Percentiles rank a stretch among this genome's conserved stretches.
phyloP scores from a whole-genome alignment of 2,113 vertebrate species.

The Pseudorhombus dupliciocellatus region DNA sequence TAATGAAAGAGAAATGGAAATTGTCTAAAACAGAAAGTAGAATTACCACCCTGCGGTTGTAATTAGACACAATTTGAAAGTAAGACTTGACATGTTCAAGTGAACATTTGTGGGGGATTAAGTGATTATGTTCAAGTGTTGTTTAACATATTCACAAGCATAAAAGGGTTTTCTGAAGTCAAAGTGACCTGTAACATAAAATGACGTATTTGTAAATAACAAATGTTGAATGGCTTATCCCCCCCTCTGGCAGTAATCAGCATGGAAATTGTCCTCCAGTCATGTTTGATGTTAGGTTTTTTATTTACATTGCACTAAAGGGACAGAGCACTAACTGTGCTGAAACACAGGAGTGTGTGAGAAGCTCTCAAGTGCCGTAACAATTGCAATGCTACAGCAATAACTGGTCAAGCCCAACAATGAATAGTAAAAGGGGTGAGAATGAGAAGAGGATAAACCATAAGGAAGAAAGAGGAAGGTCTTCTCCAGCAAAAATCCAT shows the following conservation, averaged over 20 bases:
- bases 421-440: slow-evolving; percentile 22
- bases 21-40: too few species aligned
- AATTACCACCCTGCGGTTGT: too few species aligned
- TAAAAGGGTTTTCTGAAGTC: too few species aligned
- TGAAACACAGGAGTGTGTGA: slow-evolving; percentile 13
- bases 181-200: too few species aligned
- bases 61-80: too few species aligned
- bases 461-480: neutral
- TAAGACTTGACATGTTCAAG: too few species aligned
- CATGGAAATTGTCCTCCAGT: slow-evolving; percentile 4
- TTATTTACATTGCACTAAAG: neutral
- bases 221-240: neutral
- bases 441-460: neutral
- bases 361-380: slow-evolving; percentile 6
- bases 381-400: neutral
- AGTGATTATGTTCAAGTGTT: too few species aligned
- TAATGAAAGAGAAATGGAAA: neutral
- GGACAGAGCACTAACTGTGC: neutral
- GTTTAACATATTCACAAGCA: too few species aligned
- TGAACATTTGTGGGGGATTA: too few species aligned
- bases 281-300: slow-evolving; percentile 1
- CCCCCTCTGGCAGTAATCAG: neutral
- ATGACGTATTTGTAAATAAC: neutral
- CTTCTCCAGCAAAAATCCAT: slow-evolving; percentile 5
- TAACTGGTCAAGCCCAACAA: slow-evolving; percentile 24